Evolutionary conservation across 92 coral and sea anemone species (phyloP).

Genomic region (Galaxea fascicularis): DNA sequence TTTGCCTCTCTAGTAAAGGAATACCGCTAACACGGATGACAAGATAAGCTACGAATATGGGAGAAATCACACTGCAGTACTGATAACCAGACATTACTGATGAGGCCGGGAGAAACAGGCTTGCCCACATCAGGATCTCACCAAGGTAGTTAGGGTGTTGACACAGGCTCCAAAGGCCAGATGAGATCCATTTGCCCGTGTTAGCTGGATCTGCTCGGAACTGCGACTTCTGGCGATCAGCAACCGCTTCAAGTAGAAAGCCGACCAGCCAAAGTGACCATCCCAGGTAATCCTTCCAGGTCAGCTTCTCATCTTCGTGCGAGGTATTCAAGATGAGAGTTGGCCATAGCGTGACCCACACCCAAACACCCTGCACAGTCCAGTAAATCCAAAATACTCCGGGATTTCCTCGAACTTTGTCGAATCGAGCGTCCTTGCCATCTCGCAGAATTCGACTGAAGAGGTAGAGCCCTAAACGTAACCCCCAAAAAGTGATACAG

Average conservation of each 20-base stretch:
- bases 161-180: constrained; percentile 94
- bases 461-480: constrained; percentile 85
- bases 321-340: constrained; percentile 85
- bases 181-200: constrained; percentile 89
- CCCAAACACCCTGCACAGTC: constrained; percentile 94
- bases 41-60: constrained; percentile 80
- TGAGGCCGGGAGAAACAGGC: constrained; percentile 87
- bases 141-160: constrained; percentile 97
- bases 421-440: constrained; percentile 86
- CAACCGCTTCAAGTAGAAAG: constrained; percentile 76
- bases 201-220: constrained; percentile 84
- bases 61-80: constrained; percentile 81
- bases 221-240: constrained; percentile 89
- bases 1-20: constrained; percentile 88
- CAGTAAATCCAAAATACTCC: constrained; percentile 74
- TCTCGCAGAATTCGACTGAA: constrained; percentile 84
- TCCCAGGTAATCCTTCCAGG: constrained; percentile 93
- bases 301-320: constrained; percentile 66
- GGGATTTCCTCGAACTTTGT: constrained; percentile 88
- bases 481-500: constrained; percentile 91
- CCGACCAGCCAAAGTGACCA: constrained; percentile 93
- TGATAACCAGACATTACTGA: constrained; percentile 91
- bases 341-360: constrained; percentile 83
- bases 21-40: constrained; percentile 84
- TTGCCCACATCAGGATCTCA: constrained; percentile 91